A percentile compares a stretch with the other conserved stretches of the same genome.
These are phyloP conservation scores for Ceratina australensis DNA, from an alignment of 1,140 invertebrate species.

Conservation along the genomic window DNA sequence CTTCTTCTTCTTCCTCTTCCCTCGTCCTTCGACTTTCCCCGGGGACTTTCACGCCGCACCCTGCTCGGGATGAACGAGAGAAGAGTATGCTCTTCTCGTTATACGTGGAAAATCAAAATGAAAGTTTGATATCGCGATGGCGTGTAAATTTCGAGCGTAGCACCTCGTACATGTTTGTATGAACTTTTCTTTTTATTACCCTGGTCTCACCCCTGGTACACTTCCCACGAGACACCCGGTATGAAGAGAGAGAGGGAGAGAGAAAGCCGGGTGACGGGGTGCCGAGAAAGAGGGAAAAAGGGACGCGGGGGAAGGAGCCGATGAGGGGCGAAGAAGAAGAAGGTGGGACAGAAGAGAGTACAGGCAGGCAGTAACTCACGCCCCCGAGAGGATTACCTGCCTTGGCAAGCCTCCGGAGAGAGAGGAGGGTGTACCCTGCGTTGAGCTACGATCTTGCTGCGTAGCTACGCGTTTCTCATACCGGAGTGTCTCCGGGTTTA, in stretches of 20 bases:
- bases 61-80: conserved; percentile 43
- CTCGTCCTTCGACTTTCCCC: conserved; percentile 45
- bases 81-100: background rate
- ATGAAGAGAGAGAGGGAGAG: conserved; percentile 9
- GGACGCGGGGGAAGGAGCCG: background rate
- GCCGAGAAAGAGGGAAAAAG: conserved; percentile 30
- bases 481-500: conserved; percentile 75
- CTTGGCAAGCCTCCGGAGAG: conserved; percentile 74
- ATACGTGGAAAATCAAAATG: too few relatives aligned
- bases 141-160: too few relatives aligned
- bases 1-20: background rate
- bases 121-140: too few relatives aligned
- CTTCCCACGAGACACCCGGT: background rate
- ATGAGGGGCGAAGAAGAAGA: conserved; percentile 38
- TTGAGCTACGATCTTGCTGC: conserved; percentile 80
- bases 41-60: conserved; percentile 46
- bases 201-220: too few relatives aligned
- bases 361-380: conserved; percentile 77
- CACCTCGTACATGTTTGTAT: too few relatives aligned
- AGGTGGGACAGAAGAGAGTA: conserved; percentile 57
- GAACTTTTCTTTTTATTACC: too few relatives aligned
- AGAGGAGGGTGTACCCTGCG: conserved; percentile 74
- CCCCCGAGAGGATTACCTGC: conserved; percentile 80
- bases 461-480: conserved; percentile 81
- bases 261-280: conserved; percentile 50